Percentiles rank a stretch among this genome's conserved stretches.
These are phyloP conservation scores for Dendropsophus ebraccatus DNA, from an alignment of 2,113 vertebrate species.

Conservation along the genomic window DNA sequence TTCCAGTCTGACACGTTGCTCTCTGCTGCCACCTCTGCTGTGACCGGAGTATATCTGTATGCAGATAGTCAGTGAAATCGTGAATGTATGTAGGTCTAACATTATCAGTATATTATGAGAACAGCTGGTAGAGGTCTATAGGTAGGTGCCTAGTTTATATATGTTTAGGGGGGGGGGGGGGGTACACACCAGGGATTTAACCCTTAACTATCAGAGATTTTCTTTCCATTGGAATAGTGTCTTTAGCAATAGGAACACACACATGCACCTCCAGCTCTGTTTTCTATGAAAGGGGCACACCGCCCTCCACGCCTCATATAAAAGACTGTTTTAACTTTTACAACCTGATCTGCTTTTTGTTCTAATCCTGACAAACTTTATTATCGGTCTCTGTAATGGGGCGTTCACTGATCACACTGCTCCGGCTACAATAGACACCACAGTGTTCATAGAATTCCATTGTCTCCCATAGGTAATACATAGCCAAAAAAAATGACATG, in stretches of 20 bases:
- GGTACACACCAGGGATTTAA: neutral
- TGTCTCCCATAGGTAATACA: neutral
- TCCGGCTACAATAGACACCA: neutral
- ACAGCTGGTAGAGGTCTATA: no score
- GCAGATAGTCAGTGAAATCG: no score
- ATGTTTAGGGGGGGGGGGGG: no score
- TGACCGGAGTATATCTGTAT: no score
- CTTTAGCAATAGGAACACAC: conserved; percentile 24
- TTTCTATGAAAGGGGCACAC: neutral
- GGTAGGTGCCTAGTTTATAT: no score
- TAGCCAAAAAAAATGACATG: no score
- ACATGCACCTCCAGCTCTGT: conserved; percentile 8
- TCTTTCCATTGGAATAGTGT: neutral
- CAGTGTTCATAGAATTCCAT: neutral
- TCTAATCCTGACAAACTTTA: conserved; percentile 11
- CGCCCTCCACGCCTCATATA: conserved; percentile 32
- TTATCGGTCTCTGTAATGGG: conserved; percentile 2
- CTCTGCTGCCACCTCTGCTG: no score
- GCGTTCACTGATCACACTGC: conserved; percentile 17
- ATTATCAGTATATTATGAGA: no score
- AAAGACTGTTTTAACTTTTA: conserved; percentile 37
- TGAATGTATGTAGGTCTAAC: no score
- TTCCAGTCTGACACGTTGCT: no score
- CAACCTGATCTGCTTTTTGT: conserved; percentile 51
- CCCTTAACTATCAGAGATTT: neutral